These are phyloP conservation scores for Drosophila pseudoobscura DNA, from an alignment of 1,140 invertebrate genomes.

Conservation along the genomic window DNA sequence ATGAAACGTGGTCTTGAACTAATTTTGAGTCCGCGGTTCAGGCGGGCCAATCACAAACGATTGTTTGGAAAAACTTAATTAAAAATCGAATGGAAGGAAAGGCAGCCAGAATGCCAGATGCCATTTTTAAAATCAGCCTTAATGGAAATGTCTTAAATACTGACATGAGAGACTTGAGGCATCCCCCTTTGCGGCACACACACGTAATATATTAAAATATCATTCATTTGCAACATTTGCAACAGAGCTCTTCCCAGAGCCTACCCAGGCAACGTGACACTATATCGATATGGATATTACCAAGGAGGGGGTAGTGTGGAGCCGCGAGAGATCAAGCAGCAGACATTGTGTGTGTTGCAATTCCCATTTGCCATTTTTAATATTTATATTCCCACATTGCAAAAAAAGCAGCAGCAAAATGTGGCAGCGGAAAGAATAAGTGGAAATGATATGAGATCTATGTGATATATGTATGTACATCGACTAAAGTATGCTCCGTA, in stretches of 20 bases:
- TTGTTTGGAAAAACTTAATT: too few relatives aligned
- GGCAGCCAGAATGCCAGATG: too few relatives aligned
- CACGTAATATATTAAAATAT: conserved; percentile 62
- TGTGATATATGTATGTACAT: too few relatives aligned
- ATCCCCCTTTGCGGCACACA: conserved; percentile 15
- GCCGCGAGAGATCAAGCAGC: conserved; percentile 45
- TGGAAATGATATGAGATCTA: not conserved
- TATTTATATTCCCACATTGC: conserved; percentile 66
- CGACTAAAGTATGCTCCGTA: too few relatives aligned
- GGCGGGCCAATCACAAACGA: too few relatives aligned
- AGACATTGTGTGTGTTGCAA: conserved; percentile 65
- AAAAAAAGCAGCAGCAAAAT: conserved; percentile 22
- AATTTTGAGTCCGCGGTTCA: too few relatives aligned
- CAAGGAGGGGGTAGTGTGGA: not conserved
- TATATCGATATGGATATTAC: conserved; percentile 35
- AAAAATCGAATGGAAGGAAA: not conserved
- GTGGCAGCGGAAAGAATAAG: not conserved
- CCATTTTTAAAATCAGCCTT: conserved; percentile 5
- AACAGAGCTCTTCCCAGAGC: too few relatives aligned
- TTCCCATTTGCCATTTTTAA: conserved; percentile 80
- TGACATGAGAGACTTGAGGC: not conserved
- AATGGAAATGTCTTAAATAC: conserved; percentile 20
- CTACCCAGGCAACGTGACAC: conserved; percentile 38
- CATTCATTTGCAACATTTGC: not conserved
- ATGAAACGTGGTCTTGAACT: too few relatives aligned